Evolutionary conservation across 2,888 invertebrate species (phyloP), one percentile per base, ranked within the genome.

Genomic region (Patella caerulea): DNA sequence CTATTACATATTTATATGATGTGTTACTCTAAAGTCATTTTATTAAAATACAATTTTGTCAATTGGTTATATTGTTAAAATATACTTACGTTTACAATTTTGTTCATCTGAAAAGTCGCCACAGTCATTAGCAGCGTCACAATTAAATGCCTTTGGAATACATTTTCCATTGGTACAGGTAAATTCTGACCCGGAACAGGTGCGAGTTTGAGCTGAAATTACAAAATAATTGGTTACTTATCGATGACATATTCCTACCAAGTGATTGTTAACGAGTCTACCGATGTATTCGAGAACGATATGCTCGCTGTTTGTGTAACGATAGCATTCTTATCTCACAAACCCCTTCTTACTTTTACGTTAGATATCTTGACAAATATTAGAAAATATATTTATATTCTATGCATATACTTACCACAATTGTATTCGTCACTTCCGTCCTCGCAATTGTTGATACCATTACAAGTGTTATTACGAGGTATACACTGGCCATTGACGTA

Each of bases 341-440:
- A 4, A 9, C 5, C 7, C 45, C 45, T 45, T 45, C 45, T 45
- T 45, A 45, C 45, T 45, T 45, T 45, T 45, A 9, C 45, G 45
- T 45, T 45, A 45, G 7, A 7, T 45, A 45, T 45, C 9, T 5
- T 45, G 45, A 9, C 45, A 45, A 45, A 45, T 45, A 9, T 45
- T 45, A 45, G 45, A 45, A 45, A 9, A 45, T 45, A 45, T 45
- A 45, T 34, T 4, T 34, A 5, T 34, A 45, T 45, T 45, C 9
- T 7, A 34, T 45, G 45, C 9, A 45, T 24, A 14, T 65, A 19
- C 65, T 14, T 65, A 65, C 65, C 65, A 24, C 65, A 65, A 65
- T 65, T 65, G 65, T 65, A 65, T 65, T 65, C 65, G 24, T 65
- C 65, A 24, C 65, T 65, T 24, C 65, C 65, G 24, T 65, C 65